phyloP scores from a whole-genome alignment of 2,888 invertebrate species.

The Napeogenes inachia region DNA sequence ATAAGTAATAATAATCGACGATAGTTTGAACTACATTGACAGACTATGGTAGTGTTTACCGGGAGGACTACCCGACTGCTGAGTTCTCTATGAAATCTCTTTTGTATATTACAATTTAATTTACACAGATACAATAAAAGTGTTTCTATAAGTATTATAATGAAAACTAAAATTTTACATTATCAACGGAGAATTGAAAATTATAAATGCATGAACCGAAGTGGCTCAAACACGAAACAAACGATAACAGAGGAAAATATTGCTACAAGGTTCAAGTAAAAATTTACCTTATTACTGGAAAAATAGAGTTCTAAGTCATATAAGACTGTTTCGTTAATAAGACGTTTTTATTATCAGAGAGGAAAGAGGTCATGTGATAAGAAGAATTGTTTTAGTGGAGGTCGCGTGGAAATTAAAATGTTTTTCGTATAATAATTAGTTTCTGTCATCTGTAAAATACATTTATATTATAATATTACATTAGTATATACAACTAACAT shows the following conservation, averaged over 20 bases:
- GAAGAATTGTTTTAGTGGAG: slow-evolving; percentile 49
- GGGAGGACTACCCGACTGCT: too few species aligned
- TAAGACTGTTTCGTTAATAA: slow-evolving; percentile 10
- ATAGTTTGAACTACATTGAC: too few species aligned
- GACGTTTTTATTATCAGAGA: slow-evolving; percentile 43
- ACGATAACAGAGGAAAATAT: slow-evolving; percentile 58
- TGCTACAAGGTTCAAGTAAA: slow-evolving; percentile 12
- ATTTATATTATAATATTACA: not conserved
- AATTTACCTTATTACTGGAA: slow-evolving; percentile 3
- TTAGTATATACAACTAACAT: not conserved
- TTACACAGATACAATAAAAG: too few species aligned
- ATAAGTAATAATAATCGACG: too few species aligned
- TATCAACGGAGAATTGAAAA: slow-evolving; percentile 37
- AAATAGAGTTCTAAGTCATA: slow-evolving; percentile 37
- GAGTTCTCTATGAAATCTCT: too few species aligned
- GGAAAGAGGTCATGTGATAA: slow-evolving; percentile 73
- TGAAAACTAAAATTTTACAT: not conserved
- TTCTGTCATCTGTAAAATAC: not conserved
- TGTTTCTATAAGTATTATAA: too few species aligned
- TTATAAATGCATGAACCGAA: slow-evolving; percentile 50
- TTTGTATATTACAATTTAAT: too few species aligned
- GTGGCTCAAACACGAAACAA: slow-evolving; percentile 57
- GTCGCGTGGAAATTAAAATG: slow-evolving; percentile 56
- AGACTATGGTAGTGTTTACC: too few species aligned
- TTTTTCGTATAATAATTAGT: slow-evolving; percentile 10